Evolutionary conservation across 1,140 invertebrate species (phyloP).

Genomic region (Oryctes rhinoceros): DNA sequence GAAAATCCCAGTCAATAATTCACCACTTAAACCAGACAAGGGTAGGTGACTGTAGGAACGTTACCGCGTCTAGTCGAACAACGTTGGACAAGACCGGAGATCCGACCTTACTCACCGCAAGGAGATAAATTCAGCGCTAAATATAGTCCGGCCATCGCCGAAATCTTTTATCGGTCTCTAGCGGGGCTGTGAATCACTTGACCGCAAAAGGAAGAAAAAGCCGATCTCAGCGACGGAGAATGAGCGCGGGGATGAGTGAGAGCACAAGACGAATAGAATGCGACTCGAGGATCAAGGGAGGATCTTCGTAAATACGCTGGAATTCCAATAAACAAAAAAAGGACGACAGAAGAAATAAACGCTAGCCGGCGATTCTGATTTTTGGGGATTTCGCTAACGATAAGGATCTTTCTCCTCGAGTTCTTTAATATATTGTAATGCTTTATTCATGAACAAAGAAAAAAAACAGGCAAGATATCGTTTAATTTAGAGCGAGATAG

Average conservation of each 20-base stretch:
- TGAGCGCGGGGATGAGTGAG: neutral
- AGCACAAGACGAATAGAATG: neutral
- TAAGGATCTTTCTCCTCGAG: neutral
- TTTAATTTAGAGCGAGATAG: no score
- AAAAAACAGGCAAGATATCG: no score
- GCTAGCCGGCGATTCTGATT: neutral
- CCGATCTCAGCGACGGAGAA: neutral
- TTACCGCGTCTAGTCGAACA: neutral
- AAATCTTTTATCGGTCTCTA: slow-evolving; percentile 12
- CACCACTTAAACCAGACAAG: neutral
- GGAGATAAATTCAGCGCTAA: slow-evolving; percentile 12
- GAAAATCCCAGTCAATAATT: neutral
- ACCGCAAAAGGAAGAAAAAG: slow-evolving; percentile 8
- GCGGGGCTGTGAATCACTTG: slow-evolving; percentile 11
- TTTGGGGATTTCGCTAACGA: neutral
- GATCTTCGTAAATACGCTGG: neutral
- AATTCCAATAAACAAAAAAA: neutral
- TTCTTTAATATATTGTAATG: neutral
- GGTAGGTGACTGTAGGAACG: neutral
- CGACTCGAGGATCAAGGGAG: neutral
- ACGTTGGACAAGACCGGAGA: neutral
- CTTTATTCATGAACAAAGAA: no score
- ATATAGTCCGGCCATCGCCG: neutral
- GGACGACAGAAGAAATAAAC: neutral
- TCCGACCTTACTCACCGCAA: slow-evolving; percentile 8